phyloP scores from a whole-genome alignment of 2,113 vertebrate genomes.

The Dolichotis patagonum region DNA sequence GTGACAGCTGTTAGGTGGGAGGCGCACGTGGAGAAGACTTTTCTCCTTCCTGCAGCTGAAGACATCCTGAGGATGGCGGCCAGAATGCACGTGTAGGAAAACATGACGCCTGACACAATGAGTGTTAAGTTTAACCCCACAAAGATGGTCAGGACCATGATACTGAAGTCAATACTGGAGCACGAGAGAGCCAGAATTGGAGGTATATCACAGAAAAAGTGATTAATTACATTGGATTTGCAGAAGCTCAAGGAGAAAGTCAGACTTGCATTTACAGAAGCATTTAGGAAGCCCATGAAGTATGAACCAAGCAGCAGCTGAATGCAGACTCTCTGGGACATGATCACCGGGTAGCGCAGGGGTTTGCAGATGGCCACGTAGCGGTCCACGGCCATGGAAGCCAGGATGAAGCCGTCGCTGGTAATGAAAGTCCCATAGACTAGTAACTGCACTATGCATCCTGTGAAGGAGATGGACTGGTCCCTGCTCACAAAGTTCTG shows the following conservation, averaged over 20 bases:
- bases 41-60: slow-evolving; percentile 56
- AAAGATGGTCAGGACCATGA: neutral
- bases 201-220: slow-evolving; percentile 77
- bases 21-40: slow-evolving; percentile 76
- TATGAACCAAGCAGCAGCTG: slow-evolving; percentile 53
- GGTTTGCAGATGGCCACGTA: slow-evolving; percentile 77
- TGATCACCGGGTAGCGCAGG: slow-evolving; percentile 59
- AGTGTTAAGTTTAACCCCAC: slow-evolving; percentile 68
- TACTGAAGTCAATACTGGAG: neutral
- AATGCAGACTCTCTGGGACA: slow-evolving; percentile 55
- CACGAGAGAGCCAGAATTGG: slow-evolving; percentile 59
- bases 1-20: slow-evolving; percentile 62
- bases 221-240: slow-evolving; percentile 71
- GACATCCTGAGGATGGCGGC: slow-evolving; percentile 61
- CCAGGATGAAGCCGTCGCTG: slow-evolving; percentile 67
- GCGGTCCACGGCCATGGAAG: slow-evolving; percentile 75
- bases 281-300: slow-evolving; percentile 63
- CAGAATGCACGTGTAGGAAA: slow-evolving; percentile 69
- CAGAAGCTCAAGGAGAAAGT: slow-evolving; percentile 64
- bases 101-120: slow-evolving; percentile 37
- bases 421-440: slow-evolving; percentile 68
- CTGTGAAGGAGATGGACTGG: slow-evolving; percentile 65
- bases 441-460: slow-evolving; percentile 67
- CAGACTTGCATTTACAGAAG: slow-evolving; percentile 49
- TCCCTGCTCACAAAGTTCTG: slow-evolving; percentile 27